A percentile compares a stretch with the other conserved stretches of the same genome.
Conservation (phyloP, 2,888 invertebrate species). For the Cephus sareptanus region DNA sequence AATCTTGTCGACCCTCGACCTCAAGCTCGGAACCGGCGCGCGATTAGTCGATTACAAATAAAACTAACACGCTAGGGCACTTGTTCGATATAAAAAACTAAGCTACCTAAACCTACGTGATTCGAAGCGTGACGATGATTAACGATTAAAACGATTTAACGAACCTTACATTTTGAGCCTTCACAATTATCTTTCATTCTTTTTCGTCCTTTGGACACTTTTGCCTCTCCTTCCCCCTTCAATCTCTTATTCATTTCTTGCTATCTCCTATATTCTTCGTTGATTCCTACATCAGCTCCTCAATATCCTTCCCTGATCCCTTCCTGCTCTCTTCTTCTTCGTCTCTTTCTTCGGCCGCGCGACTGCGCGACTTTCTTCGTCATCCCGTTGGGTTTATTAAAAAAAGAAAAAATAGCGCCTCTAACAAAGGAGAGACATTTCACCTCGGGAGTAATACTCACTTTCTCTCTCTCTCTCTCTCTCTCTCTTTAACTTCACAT, state of each 20-base stretch:
- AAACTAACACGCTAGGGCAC: slow-evolving; percentile 19
- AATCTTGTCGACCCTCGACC: no score
- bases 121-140: slow-evolving; percentile 33
- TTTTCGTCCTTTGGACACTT: background rate
- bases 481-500: no score
- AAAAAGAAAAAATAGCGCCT: no score
- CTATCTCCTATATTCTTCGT: slow-evolving; percentile 12
- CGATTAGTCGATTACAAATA: slow-evolving; percentile 10
- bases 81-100: slow-evolving; percentile 47
- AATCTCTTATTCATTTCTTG: background rate
- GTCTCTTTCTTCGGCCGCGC: background rate
- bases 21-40: slow-evolving; percentile 17
- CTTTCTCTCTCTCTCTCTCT: no score
- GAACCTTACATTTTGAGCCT: slow-evolving; percentile 23
- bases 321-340: background rate
- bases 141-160: slow-evolving; percentile 17
- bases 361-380: slow-evolving; percentile 16
- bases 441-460: no score
- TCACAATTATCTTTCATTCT: slow-evolving; percentile 8
- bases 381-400: slow-evolving; percentile 18
- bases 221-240: slow-evolving; percentile 6
- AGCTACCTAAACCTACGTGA: slow-evolving; percentile 51
- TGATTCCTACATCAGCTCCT: background rate
- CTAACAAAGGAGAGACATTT: no score
- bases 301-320: background rate